These are phyloP conservation scores for Gnathonemus longibarbis DNA, from an alignment of 2,113 vertebrate genomes.

Conservation along the genomic window DNA sequence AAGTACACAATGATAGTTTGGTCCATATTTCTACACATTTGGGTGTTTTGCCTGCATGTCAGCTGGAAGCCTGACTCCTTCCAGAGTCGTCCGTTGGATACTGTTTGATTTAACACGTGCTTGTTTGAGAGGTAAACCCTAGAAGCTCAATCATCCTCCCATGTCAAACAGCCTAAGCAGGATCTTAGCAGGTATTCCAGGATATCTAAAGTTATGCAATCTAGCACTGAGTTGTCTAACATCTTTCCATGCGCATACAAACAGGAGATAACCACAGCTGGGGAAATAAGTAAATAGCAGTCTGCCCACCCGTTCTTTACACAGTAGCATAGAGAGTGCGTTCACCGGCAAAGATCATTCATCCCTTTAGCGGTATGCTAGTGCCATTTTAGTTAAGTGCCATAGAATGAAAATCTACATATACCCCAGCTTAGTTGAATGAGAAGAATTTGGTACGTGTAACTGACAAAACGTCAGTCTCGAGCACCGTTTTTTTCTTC, in stretches of 20 bases:
- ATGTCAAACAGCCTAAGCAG: not conserved
- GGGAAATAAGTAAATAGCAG: not conserved
- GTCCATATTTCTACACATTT: not conserved
- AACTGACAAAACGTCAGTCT: not conserved
- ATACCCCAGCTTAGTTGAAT: not conserved
- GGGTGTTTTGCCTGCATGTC: not conserved
- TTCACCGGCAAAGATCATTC: not conserved
- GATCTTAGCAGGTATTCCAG: not conserved
- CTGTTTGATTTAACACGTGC: not conserved
- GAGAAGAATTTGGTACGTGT: not conserved
- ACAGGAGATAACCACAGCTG: not conserved
- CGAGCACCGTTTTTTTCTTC: no score
- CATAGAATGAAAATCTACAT: not conserved
- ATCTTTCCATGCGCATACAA: not conserved
- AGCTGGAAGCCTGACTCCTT: not conserved
- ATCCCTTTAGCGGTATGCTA: not conserved
- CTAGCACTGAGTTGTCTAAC: not conserved
- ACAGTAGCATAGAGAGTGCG: not conserved
- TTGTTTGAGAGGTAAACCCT: not conserved
- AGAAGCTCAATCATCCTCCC: not conserved
- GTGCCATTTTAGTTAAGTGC: not conserved
- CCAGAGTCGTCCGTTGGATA: not conserved
- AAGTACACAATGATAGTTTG: not conserved
- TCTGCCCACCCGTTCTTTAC: not conserved
- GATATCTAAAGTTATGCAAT: not conserved